Evolutionary conservation across 2,797 vertebrate genomes (phyloP).

Genomic region (Tachyglossus aculeatus): DNA sequence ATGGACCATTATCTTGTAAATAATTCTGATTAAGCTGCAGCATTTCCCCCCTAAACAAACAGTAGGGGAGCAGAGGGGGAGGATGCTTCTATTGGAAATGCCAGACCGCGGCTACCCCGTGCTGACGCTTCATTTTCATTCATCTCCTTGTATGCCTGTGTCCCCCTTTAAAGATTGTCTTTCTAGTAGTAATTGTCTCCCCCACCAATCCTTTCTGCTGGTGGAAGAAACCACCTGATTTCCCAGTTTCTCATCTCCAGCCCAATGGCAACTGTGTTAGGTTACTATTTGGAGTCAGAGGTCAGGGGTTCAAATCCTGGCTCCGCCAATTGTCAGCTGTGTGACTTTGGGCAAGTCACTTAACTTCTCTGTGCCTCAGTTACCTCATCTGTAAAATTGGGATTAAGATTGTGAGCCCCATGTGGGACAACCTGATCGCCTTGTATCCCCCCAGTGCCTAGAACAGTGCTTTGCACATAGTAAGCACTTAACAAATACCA

Average conservation of each 20-base stretch:
- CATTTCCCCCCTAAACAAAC: conserved; percentile 71
- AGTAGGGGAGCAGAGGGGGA: conserved; percentile 58
- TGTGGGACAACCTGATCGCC: too few relatives aligned
- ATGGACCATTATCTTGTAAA: conserved; percentile 84
- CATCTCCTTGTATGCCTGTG: not conserved
- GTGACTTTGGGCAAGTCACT: too few relatives aligned
- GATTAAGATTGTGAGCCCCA: too few relatives aligned
- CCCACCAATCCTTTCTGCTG: conserved; percentile 28
- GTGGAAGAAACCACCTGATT: conserved; percentile 11
- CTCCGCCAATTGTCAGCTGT: too few relatives aligned
- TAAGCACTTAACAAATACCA: too few relatives aligned
- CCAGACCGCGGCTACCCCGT: conserved; percentile 37
- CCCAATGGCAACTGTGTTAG: too few relatives aligned
- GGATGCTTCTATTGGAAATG: conserved; percentile 55
- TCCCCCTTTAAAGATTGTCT: conserved; percentile 1
- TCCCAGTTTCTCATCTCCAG: conserved; percentile 31
- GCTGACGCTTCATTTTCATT: conserved; percentile 37
- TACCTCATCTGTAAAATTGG: too few relatives aligned
- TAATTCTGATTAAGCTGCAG: conserved; percentile 82
- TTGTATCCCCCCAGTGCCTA: too few relatives aligned
- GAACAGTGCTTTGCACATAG: too few relatives aligned
- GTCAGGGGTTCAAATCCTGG: too few relatives aligned
- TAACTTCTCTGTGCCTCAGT: too few relatives aligned
- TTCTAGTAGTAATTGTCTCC: conserved; percentile 51
- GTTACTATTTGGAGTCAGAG: too few relatives aligned